Percentiles rank a stretch among this genome's conserved stretches.
Conservation (phyloP, 2,888 invertebrate species). For the Gastrophysa polygoni region DNA sequence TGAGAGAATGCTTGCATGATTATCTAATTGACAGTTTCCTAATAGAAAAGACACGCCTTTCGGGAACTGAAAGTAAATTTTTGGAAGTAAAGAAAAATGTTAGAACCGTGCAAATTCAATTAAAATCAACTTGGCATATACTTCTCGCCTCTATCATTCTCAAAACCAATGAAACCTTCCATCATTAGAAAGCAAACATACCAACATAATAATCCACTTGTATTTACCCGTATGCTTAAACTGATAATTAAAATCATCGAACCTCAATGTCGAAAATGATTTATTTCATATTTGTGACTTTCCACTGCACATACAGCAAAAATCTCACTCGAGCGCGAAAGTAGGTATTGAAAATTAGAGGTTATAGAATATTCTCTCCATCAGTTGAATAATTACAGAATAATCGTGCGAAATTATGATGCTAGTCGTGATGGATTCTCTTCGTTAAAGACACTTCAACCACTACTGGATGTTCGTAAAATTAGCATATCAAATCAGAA, state of each 20-base stretch:
- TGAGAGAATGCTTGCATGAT: too few relatives aligned
- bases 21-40: too few relatives aligned
- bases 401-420: constrained; percentile 17
- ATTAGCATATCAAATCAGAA: constrained; percentile 16
- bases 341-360: not conserved
- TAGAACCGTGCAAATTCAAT: too few relatives aligned
- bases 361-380: constrained; percentile 2
- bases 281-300: not conserved
- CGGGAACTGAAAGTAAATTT: too few relatives aligned
- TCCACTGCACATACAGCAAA: not conserved
- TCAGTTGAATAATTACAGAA: constrained; percentile 20
- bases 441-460: constrained; percentile 5
- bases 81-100: too few relatives aligned
- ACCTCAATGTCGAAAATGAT: not conserved
- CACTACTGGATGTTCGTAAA: constrained; percentile 18
- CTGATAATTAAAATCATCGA: not conserved
- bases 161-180: too few relatives aligned
- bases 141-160: too few relatives aligned
- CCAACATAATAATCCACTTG: not conserved
- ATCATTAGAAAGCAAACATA: not conserved
- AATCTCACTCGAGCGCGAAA: not conserved
- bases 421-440: constrained; percentile 20
- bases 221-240: not conserved
- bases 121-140: too few relatives aligned
- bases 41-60: too few relatives aligned